These are phyloP conservation scores for Martes martes DNA, from an alignment of 2,113 vertebrate genomes.

Conservation along the genomic window DNA sequence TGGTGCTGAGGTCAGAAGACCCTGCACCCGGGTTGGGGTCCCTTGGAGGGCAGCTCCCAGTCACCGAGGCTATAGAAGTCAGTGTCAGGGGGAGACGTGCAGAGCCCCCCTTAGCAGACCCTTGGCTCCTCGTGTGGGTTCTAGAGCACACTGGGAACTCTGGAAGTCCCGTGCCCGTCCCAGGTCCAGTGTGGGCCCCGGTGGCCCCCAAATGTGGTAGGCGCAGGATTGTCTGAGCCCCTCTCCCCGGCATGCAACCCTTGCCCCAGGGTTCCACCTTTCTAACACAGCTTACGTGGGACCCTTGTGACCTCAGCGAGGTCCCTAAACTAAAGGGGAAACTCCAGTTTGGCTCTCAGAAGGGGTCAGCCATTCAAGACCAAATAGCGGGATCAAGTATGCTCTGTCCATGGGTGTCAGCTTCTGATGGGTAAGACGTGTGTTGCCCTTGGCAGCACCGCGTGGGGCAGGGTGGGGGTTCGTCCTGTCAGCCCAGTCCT, in stretches of 20 bases:
- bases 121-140: background rate
- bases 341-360: no score
- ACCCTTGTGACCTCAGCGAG: background rate
- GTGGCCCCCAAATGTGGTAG: background rate
- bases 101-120: background rate
- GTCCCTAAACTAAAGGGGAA: background rate
- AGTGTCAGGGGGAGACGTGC: fast-evolving
- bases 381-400: background rate
- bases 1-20: background rate
- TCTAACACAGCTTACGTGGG: no score
- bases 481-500: background rate
- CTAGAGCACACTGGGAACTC: background rate
- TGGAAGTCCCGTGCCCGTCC: fast-evolving
- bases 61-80: background rate
- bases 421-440: background rate
- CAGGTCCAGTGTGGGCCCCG: fast-evolving
- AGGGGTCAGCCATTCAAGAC: background rate
- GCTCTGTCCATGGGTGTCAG: fast-evolving
- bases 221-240: fast-evolving
- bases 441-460: background rate
- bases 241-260: no score
- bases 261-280: no score
- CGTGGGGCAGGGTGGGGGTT: background rate
- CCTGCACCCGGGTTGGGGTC: fast-evolving
- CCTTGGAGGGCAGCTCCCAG: fast-evolving